Conservation (phyloP, 2,888 invertebrate species). For the Ophion ventricosus region DNA sequence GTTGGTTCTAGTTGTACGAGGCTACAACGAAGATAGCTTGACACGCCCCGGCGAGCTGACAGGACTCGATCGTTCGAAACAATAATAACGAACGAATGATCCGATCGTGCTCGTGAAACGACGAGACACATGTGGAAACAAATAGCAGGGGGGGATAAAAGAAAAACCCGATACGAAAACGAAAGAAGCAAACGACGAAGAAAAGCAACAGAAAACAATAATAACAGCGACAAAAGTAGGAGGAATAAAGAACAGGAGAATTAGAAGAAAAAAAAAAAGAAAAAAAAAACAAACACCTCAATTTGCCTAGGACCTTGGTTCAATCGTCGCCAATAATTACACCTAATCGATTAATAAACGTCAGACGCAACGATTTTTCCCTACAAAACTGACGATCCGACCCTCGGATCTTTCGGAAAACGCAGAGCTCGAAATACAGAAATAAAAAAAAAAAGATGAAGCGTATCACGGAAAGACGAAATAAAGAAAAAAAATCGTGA, state of each 20-base stretch:
- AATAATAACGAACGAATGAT: background rate
- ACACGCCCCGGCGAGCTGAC: slow-evolving; percentile 58
- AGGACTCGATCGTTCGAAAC: slow-evolving; percentile 41
- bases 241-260: slow-evolving; percentile 2
- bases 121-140: background rate
- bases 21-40: slow-evolving; percentile 14
- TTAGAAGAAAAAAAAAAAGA: slow-evolving; percentile 16
- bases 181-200: slow-evolving; percentile 9
- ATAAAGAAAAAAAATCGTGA: background rate
- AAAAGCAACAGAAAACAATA: slow-evolving; percentile 5
- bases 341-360: slow-evolving; percentile 57
- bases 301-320: slow-evolving; percentile 75
- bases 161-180: background rate
- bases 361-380: slow-evolving; percentile 63
- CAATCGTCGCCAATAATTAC: slow-evolving; percentile 63
- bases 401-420: background rate
- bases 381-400: slow-evolving; percentile 31
- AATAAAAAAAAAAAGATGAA: slow-evolving; percentile 6
- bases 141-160: background rate
- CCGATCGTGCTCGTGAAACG: background rate
- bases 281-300: slow-evolving; percentile 44
- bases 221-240: slow-evolving; percentile 18
- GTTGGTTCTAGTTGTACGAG: slow-evolving; percentile 89
- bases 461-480: background rate
- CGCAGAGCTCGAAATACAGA: background rate